Conservation (phyloP, 2,797 vertebrate genomes). For the Arctocebus calabarensis region DNA sequence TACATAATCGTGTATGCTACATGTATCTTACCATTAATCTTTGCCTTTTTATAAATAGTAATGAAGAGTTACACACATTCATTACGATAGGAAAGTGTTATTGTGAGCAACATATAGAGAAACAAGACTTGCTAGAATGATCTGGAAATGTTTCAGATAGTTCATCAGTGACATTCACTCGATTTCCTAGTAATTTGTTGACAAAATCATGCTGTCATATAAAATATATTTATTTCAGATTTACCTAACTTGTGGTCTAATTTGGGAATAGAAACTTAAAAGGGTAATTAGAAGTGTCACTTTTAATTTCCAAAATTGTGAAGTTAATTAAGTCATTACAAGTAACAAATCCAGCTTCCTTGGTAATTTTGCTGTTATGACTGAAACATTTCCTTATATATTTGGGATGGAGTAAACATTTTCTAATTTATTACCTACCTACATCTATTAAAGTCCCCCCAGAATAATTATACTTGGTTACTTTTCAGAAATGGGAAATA, state of each 20-base stretch:
- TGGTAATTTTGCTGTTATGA: neutral
- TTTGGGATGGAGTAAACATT: slow-evolving; percentile 38
- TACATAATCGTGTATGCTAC: neutral
- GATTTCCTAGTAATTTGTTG: neutral
- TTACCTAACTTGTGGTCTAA: neutral
- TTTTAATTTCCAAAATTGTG: slow-evolving; percentile 36
- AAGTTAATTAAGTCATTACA: slow-evolving; percentile 38
- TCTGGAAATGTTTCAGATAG: neutral
- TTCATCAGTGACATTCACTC: neutral
- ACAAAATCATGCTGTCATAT: neutral
- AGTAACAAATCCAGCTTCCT: slow-evolving; percentile 29
- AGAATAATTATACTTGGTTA: neutral
- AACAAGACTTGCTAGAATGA: neutral
- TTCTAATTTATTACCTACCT: neutral
- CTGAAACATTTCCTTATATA: neutral
- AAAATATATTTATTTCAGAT: slow-evolving; percentile 10
- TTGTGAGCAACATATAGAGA: neutral
- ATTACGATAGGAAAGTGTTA: neutral
- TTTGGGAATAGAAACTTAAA: neutral
- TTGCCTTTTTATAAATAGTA: neutral
- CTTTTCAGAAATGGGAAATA: slow-evolving; percentile 4
- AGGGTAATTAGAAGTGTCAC: slow-evolving; percentile 6
- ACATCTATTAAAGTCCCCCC: neutral
- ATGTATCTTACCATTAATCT: neutral
- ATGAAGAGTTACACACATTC: neutral